Conservation (phyloP, 2,797 vertebrate species). For the Pangasius mekongensis region DNA sequence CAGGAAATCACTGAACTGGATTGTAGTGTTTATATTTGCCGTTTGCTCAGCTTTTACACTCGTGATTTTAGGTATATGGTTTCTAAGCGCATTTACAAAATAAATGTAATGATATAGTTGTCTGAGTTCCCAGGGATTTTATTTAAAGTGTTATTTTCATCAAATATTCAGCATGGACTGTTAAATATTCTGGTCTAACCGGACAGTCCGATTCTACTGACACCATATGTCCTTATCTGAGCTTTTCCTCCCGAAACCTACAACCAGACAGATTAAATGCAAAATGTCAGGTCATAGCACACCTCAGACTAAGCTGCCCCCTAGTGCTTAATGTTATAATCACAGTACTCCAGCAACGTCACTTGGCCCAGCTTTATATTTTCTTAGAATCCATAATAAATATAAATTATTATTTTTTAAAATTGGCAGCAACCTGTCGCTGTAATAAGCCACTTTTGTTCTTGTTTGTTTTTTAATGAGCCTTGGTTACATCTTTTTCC, state of each 20-base stretch:
- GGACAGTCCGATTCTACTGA: background rate
- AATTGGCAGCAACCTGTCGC: background rate
- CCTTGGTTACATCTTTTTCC: conserved; percentile 51
- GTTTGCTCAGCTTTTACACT: background rate
- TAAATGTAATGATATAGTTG: too few species aligned
- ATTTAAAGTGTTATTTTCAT: background rate
- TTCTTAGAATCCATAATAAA: background rate
- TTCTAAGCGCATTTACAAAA: background rate
- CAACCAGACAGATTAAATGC: background rate
- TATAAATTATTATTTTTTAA: background rate
- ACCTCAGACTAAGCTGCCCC: conserved; percentile 9
- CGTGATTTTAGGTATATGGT: background rate
- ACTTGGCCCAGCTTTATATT: background rate
- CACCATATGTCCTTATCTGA: background rate
- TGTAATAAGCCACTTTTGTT: background rate
- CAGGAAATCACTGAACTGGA: background rate
- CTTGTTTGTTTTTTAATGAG: background rate
- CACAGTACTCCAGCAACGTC: background rate
- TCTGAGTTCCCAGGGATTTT: background rate
- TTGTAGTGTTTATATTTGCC: background rate
- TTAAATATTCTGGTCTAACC: background rate
- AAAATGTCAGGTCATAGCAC: background rate
- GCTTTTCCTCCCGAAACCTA: background rate
- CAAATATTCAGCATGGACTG: background rate
- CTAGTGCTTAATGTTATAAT: conserved; percentile 30